Evolutionary conservation across 2,888 invertebrate genomes (phyloP), one percentile per base, ranked within the genome.

Genomic region (Trileptium ribeirensis): DNA sequence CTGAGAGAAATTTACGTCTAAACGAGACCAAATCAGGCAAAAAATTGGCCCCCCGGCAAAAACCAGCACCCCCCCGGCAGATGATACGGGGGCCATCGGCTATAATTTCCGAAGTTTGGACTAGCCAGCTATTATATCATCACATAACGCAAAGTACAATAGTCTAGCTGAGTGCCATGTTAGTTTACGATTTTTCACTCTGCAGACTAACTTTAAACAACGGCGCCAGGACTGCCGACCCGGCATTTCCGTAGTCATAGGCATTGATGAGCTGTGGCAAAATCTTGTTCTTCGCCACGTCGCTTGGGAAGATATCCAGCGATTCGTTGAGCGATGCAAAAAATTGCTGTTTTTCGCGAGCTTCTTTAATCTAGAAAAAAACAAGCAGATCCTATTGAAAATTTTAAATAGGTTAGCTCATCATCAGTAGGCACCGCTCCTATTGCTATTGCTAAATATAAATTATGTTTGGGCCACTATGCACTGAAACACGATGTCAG

Each of bases 161-260:
- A n/a, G n/a, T n/a, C n/a, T 82, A 38, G 40, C 39, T 74, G 40
- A 39, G 29, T 1, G 29, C 3, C 31, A 31, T 3, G 37, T 79
- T 51, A 74, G 15, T 29, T 82, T 67, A 37, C 38, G 2, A n/a
- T n/a, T 33, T 19, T 33, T 34, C 15, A 15, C 78, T 24, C 34
- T n/a, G n/a, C 8, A 80, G 64, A 79, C 84, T 85, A 90, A 95
- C 95, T 92, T 96, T 96, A 90, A 96, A 94, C 92, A 99, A 93
- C 51, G 98, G 97, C 37, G 94, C 93, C 84, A 99, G 91, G 67
- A 98, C 95, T 39, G 96, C 94, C 24, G 97, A 95, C 0, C 98
- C 98, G 67, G 97, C 97, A 90, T 97, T 97, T 2, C 97, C 97
- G 90, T 95, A 98, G 88, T 99, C 96, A 88, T 96, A 98, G 0